Evolutionary conservation across 2,797 vertebrate genomes (phyloP), one percentile per base, ranked within the genome.

Genomic region (Stomatorhinus walkeri): DNA sequence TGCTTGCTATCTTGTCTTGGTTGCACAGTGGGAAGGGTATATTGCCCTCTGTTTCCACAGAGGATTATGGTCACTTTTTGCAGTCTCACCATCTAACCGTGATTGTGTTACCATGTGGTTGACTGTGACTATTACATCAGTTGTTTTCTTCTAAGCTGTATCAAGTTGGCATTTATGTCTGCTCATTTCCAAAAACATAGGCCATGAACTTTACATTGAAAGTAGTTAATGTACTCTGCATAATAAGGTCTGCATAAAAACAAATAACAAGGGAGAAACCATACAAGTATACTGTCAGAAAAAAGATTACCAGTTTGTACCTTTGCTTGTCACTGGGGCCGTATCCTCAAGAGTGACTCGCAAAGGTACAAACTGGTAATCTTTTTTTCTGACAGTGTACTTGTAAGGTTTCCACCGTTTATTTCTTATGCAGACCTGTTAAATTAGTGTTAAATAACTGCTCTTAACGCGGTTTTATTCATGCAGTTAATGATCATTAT

Each of bases 51-150:
- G 48, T 64, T 87, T 56, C 49, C 43, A 76, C 88, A 54, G 51
- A 68, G 89, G 61, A 68, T 22, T 79, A 64, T 54, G 52, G 48
- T 51, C 22, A 56, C 76, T 81, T 87, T 88, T 81, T 87, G 72
- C 89, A 88, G 89, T 54, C 59, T 89, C 87, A 90, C 84, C 89
- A 54, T 88, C 87, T 88, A 87, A 85, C 43, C n/a, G n/a, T 24
- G 48, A 49, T 48, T 51, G 48, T 24, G 64, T 72, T 72, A 36
- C 28, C 28, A 16, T 72, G 72, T 9, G 72, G 36, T 79, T 43
- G 36, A 16, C 36, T 79, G 16, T 51, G 43, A 51, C 48, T 85
- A 85, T 85, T 85, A 48, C 22, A 22, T 48, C 46, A 43, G n/a
- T 83, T 83, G 64, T 72, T 72, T 72, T 36, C 28, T 36, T 72